These are phyloP conservation scores for Lithophane semibrunnea DNA, from an alignment of 2,888 invertebrate genomes.

Conservation along the genomic window DNA sequence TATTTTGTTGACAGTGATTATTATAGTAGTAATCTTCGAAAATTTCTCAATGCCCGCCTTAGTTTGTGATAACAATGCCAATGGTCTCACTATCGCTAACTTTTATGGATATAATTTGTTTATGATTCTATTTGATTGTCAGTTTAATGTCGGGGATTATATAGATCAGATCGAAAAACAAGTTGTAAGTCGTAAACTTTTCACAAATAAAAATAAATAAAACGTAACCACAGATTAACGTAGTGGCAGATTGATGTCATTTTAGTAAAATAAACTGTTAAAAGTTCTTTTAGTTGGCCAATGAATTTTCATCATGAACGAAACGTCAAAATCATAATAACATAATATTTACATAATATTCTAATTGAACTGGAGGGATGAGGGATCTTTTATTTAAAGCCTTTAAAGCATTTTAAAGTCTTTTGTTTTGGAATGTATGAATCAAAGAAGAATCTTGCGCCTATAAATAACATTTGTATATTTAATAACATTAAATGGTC, in stretches of 20 bases:
- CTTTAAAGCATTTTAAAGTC: too few relatives aligned
- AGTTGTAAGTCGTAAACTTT: slow-evolving; percentile 2
- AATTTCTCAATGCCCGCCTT: slow-evolving; percentile 28
- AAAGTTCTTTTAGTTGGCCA: neutral
- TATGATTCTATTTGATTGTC: slow-evolving; percentile 19
- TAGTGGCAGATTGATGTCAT: neutral
- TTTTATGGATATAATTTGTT: slow-evolving; percentile 11
- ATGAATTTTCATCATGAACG: neutral
- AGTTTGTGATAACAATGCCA: slow-evolving; percentile 3
- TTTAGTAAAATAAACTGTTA: neutral
- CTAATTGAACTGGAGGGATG: slow-evolving; percentile 6
- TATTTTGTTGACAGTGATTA: slow-evolving; percentile 49
- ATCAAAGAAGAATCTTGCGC: too few relatives aligned
- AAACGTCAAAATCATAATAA: slow-evolving; percentile 2
- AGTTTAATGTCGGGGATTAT: slow-evolving; percentile 11
- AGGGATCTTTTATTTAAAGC: slow-evolving; percentile 4
- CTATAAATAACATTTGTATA: slow-evolving; percentile 17
- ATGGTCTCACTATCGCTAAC: slow-evolving; percentile 7
- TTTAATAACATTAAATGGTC: neutral
- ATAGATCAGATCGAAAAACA: slow-evolving; percentile 14
- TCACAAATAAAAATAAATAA: neutral
- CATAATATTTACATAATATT: slow-evolving; percentile 20
- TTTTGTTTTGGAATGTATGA: neutral
- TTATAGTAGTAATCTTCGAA: slow-evolving; percentile 28
- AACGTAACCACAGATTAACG: neutral